A percentile compares a stretch with the other conserved stretches of the same genome.
Conservation (phyloP, 2,113 vertebrate genomes). For the Orthochromis indermauri region DNA sequence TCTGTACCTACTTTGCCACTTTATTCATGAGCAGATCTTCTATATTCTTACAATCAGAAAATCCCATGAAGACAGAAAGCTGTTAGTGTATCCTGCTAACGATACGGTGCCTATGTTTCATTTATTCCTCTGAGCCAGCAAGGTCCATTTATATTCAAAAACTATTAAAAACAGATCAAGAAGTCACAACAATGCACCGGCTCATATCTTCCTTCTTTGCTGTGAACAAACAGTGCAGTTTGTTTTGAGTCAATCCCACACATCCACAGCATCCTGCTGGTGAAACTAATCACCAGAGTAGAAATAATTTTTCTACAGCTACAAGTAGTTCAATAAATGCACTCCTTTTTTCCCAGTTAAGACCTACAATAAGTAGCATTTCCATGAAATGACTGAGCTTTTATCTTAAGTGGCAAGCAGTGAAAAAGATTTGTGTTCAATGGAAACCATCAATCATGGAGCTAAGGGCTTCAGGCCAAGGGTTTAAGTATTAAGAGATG, state of each 20-base stretch:
- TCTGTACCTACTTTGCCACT: not conserved
- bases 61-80: not conserved
- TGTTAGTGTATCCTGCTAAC: not conserved
- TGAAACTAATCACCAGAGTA: not conserved
- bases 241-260: not conserved
- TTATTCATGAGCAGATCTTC: not conserved
- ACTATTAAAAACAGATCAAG: not conserved
- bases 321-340: not conserved
- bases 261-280: not conserved
- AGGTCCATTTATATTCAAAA: not conserved
- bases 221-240: not conserved
- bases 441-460: not conserved
- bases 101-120: not conserved
- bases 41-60: not conserved
- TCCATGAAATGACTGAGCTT: not conserved
- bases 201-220: not conserved
- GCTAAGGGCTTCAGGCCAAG: not conserved
- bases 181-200: not conserved
- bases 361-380: not conserved
- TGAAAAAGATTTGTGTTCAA: not conserved
- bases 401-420: not conserved
- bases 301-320: not conserved
- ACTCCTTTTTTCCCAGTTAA: accelerated
- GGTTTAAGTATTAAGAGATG: not conserved
- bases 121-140: not conserved